Conservation (phyloP, 1,140 invertebrate genomes). For the Achatina immaculata region DNA sequence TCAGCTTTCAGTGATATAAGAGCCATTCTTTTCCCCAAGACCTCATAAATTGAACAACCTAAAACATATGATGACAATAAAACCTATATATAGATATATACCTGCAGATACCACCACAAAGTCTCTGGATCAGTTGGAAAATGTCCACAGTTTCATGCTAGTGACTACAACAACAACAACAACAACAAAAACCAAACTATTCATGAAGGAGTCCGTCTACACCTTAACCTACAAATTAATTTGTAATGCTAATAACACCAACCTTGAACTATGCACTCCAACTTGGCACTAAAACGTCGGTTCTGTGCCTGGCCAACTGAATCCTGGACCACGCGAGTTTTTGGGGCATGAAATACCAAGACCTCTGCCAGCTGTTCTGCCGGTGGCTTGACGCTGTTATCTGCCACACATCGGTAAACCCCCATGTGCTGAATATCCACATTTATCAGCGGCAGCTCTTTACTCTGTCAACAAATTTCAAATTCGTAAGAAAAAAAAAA, state of each 20-base stretch:
- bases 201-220: too few species aligned
- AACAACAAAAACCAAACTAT: too few species aligned
- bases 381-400: conserved; percentile 67
- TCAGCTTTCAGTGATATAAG: too few species aligned
- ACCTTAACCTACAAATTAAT: too few species aligned
- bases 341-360: conserved; percentile 58
- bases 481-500: neutral
- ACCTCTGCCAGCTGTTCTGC: conserved; percentile 62
- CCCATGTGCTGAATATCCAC: conserved; percentile 57
- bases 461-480: conserved; percentile 46
- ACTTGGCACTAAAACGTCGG: conserved; percentile 60
- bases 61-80: too few species aligned
- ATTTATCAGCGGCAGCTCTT: conserved; percentile 45
- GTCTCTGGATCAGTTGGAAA: too few species aligned
- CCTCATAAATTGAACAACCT: too few species aligned
- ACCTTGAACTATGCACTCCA: conserved; percentile 67
- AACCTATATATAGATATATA: too few species aligned
- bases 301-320: conserved; percentile 68
- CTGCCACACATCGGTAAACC: conserved; percentile 67
- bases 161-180: too few species aligned
- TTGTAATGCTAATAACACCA: neutral
- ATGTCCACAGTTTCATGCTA: too few species aligned
- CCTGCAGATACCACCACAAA: too few species aligned
- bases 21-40: too few species aligned
- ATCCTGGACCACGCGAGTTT: conserved; percentile 57